Evolutionary conservation across 2,113 vertebrate species (phyloP).

Genomic region (Cynocephalus volans): DNA sequence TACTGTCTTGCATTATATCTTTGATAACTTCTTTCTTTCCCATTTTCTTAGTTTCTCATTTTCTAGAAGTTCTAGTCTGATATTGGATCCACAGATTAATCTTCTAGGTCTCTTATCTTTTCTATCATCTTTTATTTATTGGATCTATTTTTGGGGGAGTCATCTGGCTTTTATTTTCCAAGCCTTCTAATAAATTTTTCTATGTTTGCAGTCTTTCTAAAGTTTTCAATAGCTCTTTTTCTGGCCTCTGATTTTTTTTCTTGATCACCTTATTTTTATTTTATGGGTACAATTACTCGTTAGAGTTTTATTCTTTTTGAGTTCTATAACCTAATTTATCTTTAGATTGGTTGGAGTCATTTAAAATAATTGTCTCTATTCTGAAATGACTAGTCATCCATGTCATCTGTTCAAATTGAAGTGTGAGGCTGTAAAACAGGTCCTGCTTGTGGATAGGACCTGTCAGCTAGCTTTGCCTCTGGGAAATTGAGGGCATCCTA

Average conservation of each 20-base stretch:
- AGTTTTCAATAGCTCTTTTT: neutral
- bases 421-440: no score
- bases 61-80: neutral
- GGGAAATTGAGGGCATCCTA: neutral
- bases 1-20: neutral
- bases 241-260: neutral
- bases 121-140: neutral
- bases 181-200: neutral
- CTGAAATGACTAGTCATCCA: neutral
- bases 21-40: neutral
- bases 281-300: neutral
- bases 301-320: neutral
- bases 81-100: neutral
- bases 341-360: neutral
- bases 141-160: neutral
- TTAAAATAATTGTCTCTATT: neutral
- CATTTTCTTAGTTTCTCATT: neutral
- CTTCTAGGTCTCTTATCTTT: neutral
- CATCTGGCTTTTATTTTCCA: slow-evolving; percentile 3
- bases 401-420: neutral
- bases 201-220: neutral
- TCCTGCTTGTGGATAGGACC: neutral
- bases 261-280: neutral
- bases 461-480: neutral
- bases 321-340: neutral